Evolutionary conservation across 2,888 invertebrate species (phyloP).

Genomic region (Sphaerophoria taeniata): DNA sequence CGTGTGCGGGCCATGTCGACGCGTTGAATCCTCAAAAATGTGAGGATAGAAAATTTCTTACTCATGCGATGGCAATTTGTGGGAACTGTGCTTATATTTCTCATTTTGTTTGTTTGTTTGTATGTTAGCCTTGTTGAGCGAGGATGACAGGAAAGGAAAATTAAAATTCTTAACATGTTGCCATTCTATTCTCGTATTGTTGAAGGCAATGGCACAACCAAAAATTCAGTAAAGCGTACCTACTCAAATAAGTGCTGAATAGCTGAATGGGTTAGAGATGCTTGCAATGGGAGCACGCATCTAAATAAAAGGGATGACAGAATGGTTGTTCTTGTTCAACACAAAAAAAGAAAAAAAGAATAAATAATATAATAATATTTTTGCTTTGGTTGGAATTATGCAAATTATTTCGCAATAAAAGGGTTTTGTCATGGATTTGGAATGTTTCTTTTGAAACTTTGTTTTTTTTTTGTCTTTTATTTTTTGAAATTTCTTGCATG

Average conservation of each 20-base stretch:
- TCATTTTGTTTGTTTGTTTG: slow-evolving; percentile 6
- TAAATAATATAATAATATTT: slow-evolving; percentile 58
- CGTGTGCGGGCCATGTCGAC: slow-evolving; percentile 33
- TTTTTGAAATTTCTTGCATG: neutral
- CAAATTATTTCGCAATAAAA: slow-evolving; percentile 42
- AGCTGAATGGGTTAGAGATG: slow-evolving; percentile 28
- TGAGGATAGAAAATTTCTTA: slow-evolving; percentile 38
- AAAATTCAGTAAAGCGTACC: slow-evolving; percentile 44
- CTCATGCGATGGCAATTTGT: slow-evolving; percentile 63
- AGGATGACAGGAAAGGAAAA: slow-evolving; percentile 57
- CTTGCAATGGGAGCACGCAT: slow-evolving; percentile 61
- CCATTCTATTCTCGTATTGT: slow-evolving; percentile 51
- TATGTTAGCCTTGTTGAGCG: slow-evolving; percentile 11
- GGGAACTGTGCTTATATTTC: slow-evolving; percentile 31
- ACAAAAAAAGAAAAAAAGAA: too few relatives aligned
- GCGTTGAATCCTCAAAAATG: slow-evolving; percentile 22
- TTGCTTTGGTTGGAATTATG: slow-evolving; percentile 53
- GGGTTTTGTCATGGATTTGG: slow-evolving; percentile 17
- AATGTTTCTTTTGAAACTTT: neutral
- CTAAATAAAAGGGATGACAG: slow-evolving; percentile 47
- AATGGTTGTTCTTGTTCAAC: slow-evolving; percentile 53
- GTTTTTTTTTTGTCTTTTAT: too few relatives aligned
- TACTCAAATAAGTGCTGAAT: slow-evolving; percentile 56
- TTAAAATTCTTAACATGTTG: slow-evolving; percentile 72
- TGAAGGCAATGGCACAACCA: slow-evolving; percentile 29